Percentiles rank a stretch among this genome's conserved stretches.
Conservation (phyloP, 2,113 vertebrate species). For the Oophaga pumilio region DNA sequence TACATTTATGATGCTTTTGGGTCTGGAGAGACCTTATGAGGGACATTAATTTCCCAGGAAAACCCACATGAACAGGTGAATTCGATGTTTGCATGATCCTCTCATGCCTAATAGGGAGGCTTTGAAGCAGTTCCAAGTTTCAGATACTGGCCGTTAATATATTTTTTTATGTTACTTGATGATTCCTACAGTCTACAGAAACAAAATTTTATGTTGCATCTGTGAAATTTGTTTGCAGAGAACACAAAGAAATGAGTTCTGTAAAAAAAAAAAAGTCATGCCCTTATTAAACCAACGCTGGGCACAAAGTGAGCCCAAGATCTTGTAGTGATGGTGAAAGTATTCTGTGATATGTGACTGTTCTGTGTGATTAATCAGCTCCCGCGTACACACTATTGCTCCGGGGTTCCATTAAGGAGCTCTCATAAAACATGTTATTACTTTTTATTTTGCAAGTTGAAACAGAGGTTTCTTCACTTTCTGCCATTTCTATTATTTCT, state of each 20-base stretch:
- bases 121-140: no score
- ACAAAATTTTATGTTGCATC: background rate
- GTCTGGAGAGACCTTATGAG: no score
- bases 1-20: no score
- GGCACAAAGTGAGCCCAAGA: background rate
- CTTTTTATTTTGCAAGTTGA: conserved; percentile 20
- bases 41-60: no score
- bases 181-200: background rate
- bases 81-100: no score
- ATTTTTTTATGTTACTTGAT: background rate
- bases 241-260: background rate
- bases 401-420: conserved; percentile 28
- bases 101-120: no score
- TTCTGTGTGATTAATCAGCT: conserved; percentile 27
- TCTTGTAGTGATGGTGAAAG: background rate
- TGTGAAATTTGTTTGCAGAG: background rate
- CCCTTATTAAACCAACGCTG: background rate
- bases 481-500: conserved; percentile 25
- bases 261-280: background rate
- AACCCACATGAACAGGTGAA: no score
- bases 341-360: background rate
- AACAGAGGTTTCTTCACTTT: conserved; percentile 11
- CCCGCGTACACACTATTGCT: background rate
- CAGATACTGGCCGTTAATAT: background rate
- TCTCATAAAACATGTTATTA: conserved; percentile 42